Base-by-base conservation (phyloP, 2,113 vertebrate genomes). In the Baryphthengus martii region DNA sequence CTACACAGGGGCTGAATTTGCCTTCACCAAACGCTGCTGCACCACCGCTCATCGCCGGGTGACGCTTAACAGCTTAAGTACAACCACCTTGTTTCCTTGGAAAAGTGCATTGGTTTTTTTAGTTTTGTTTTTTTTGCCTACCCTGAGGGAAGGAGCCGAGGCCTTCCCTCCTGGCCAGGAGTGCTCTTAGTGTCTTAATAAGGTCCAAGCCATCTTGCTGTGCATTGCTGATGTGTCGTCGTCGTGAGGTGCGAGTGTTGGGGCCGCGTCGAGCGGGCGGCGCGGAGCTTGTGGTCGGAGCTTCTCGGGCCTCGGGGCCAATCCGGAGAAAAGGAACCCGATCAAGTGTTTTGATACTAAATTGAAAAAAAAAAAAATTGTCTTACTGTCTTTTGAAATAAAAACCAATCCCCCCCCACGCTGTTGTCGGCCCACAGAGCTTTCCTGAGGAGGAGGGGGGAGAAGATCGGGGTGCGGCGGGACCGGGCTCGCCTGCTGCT, bases 271-370 rank as follows among this genome's bases (percentile, higher is more conserved):
- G 28, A 80, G 63, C 86, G 50, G 6, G 29, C 71, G 17, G 93
- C 3, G 75, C 95, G 82, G 88, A 63, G 96, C 93, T 96, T 95
- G 80, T 76, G 95, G 94, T 93, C 20, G 47, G 47, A 49, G 47
- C 47, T 49, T 19, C 47, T 20, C 47, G 47, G 49, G 49, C 19
- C 45, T 20, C 7, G 50, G 68, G 92, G 95, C 96, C 95, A 44
- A 62, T 50, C 78, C 62, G 88, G 89, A 96, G 92, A 93, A 74
- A 72, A 88, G 23, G 84, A 97, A 95, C 52, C 94, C 74, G 76
- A 92, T 88, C 83, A 77, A 97, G 90, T 93, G 96, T 98, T 98
- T 98, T 98, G 98, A 98, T 98, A 98, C 97, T 98, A 97, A 97
- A 97, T 96, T 95, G 96, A 90, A 12, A 16, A 53, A 53, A 53